These are phyloP conservation scores for Adelosebastes latens DNA, from an alignment of 2,797 vertebrate species.

Conservation along the genomic window DNA sequence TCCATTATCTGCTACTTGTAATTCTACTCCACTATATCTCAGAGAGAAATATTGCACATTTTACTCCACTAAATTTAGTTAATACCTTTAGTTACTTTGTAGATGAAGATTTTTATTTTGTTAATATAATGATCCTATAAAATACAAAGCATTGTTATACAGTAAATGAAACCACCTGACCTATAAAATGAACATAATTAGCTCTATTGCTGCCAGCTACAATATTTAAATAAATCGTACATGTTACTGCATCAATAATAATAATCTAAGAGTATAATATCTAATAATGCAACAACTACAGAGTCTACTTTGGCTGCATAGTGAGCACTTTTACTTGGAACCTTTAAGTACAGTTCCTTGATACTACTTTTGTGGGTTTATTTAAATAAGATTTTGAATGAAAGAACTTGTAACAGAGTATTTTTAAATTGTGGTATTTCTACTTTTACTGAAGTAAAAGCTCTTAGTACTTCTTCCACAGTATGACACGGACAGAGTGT, in stretches of 20 bases:
- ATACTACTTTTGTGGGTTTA: not conserved
- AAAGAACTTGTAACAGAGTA: not conserved
- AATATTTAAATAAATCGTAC: not conserved
- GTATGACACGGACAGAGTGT: not conserved
- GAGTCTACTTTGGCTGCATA: not conserved
- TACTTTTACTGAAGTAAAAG: not conserved
- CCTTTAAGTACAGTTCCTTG: not conserved
- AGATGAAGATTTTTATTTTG: too few relatives aligned
- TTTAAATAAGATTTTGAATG: not conserved
- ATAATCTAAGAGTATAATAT: not conserved
- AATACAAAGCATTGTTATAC: not conserved
- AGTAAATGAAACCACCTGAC: too few relatives aligned
- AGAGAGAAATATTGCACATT: not conserved
- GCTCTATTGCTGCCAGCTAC: not conserved
- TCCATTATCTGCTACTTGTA: not conserved
- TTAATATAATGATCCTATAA: not conserved
- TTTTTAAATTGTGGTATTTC: not conserved
- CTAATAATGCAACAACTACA: not conserved
- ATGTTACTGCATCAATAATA: not conserved
- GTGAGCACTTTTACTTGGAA: not conserved
- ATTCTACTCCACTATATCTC: not conserved
- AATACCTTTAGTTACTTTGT: not conserved
- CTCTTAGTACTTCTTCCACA: not conserved
- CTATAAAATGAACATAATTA: not conserved
- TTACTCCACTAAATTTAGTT: not conserved